A percentile compares a stretch with the other conserved stretches of the same genome.
These are phyloP conservation scores for Drosophila nikananu DNA, from an alignment of 1,140 invertebrate species.

Conservation along the genomic window DNA sequence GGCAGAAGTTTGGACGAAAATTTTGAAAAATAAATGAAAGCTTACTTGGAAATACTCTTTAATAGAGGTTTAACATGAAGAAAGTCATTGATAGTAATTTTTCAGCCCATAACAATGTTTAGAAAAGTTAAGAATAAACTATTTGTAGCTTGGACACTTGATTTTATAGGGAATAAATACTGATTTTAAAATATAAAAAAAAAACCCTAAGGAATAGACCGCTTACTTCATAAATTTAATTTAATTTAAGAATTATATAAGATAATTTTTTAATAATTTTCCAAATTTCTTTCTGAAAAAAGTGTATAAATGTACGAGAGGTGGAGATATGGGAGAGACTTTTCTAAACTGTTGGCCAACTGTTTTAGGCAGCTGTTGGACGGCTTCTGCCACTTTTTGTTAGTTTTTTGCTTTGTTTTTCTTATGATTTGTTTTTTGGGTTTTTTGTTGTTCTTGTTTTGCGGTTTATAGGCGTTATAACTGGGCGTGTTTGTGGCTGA, in stretches of 20 bases:
- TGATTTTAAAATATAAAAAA: too few species aligned
- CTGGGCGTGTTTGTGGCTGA: slow-evolving; percentile 28
- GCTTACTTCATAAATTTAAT: too few species aligned
- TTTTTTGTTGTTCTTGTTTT: slow-evolving; percentile 28
- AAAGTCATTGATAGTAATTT: background rate
- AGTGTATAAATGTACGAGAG: background rate
- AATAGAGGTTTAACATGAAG: background rate
- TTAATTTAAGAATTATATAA: too few species aligned
- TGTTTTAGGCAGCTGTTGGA: slow-evolving; percentile 40
- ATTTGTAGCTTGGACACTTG: background rate
- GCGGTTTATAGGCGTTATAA: slow-evolving; percentile 52
- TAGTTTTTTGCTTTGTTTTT: slow-evolving; percentile 24
- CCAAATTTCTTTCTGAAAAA: background rate
- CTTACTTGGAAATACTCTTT: background rate
- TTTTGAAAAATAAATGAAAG: background rate
- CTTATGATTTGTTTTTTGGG: background rate
- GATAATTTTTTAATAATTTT: background rate
- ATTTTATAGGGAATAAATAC: too few species aligned
- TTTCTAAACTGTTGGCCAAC: slow-evolving; percentile 34
- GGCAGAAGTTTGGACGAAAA: background rate
- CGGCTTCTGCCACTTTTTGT: slow-evolving; percentile 32
- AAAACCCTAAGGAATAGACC: too few species aligned
- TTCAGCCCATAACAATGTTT: too few species aligned
- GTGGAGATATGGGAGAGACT: background rate
- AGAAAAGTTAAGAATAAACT: background rate